Conservation (phyloP, 2,888 invertebrate species). For the Scaptomyza tumidula region DNA sequence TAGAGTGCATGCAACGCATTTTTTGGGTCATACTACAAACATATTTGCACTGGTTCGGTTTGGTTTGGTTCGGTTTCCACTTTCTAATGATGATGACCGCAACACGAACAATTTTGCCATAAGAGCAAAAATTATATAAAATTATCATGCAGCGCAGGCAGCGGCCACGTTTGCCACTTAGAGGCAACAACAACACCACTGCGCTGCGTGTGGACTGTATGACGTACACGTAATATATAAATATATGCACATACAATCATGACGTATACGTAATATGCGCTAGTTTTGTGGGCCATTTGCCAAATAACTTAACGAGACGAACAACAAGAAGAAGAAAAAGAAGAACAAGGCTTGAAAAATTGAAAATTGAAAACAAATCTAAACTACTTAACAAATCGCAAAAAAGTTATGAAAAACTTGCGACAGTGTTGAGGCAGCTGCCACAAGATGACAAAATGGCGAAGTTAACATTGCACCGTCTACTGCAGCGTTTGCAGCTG, state of each 20-base stretch:
- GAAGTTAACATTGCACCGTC: slow-evolving; percentile 74
- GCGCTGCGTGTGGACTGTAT: slow-evolving; percentile 54
- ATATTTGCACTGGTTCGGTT: neutral
- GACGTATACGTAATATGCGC: slow-evolving; percentile 56
- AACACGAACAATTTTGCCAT: slow-evolving; percentile 53
- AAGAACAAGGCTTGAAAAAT: slow-evolving; percentile 14
- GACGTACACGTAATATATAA: slow-evolving; percentile 64
- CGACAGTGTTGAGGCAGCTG: slow-evolving; percentile 56
- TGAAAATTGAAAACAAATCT: slow-evolving; percentile 17
- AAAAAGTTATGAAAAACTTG: slow-evolving; percentile 60
- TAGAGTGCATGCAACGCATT: slow-evolving; percentile 64
- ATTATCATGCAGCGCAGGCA: slow-evolving; percentile 76
- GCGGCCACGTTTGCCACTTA: slow-evolving; percentile 63
- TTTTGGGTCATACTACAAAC: slow-evolving; percentile 56
- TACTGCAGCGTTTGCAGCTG: slow-evolving; percentile 68
- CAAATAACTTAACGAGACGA: slow-evolving; percentile 30
- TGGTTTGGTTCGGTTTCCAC: neutral
- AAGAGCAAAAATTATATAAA: slow-evolving; percentile 74
- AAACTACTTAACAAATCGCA: slow-evolving; percentile 54
- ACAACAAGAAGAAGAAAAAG: slow-evolving; percentile 7
- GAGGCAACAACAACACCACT: slow-evolving; percentile 51
- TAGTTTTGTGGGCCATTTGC: slow-evolving; percentile 63
- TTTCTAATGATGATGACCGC: slow-evolving; percentile 40
- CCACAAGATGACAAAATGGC: slow-evolving; percentile 71
- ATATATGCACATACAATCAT: slow-evolving; percentile 26